Percentiles rank a stretch among this genome's conserved stretches.
Conservation (phyloP, 2,113 vertebrate species). For the Ammodytes dubius region DNA sequence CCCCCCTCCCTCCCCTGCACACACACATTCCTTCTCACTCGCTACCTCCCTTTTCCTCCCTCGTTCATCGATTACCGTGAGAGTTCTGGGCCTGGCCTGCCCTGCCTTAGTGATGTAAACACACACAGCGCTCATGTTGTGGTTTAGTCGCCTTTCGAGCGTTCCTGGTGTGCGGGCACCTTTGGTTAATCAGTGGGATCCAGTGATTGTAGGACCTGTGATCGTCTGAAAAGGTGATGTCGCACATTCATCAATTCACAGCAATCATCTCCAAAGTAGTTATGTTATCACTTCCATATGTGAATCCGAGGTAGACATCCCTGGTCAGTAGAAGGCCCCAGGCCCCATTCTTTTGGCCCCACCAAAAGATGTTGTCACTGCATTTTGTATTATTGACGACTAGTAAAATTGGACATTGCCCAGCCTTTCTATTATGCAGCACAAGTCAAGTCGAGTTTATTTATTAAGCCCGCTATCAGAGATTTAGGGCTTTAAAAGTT, state of each 20-base stretch:
- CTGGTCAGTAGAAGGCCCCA: background rate
- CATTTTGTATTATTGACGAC: background rate
- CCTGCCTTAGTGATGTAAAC: conserved; percentile 85
- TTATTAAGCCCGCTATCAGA: background rate
- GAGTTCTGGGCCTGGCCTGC: conserved; percentile 78
- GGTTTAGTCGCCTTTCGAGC: conserved; percentile 71
- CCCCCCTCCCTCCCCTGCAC: conserved; percentile 37
- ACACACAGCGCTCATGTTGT: conserved; percentile 76
- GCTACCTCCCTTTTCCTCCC: conserved; percentile 75
- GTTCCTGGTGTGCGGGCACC: conserved; percentile 30
- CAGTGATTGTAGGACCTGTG: background rate
- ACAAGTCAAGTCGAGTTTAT: background rate
- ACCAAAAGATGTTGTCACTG: background rate
- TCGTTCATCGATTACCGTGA: conserved; percentile 87
- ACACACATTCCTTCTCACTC: conserved; percentile 66
- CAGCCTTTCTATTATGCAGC: background rate
- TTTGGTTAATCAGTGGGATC: conserved; percentile 55
- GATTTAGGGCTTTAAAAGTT: conserved; percentile 3
- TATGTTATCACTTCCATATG: background rate
- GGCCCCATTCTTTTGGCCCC: background rate
- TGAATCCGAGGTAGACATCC: background rate
- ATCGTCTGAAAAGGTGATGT: background rate
- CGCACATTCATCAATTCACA: background rate
- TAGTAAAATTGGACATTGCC: too few relatives aligned
- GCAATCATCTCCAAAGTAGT: background rate